These are phyloP conservation scores for Caretta caretta DNA, from an alignment of 2,113 vertebrate genomes.

Conservation along the genomic window DNA sequence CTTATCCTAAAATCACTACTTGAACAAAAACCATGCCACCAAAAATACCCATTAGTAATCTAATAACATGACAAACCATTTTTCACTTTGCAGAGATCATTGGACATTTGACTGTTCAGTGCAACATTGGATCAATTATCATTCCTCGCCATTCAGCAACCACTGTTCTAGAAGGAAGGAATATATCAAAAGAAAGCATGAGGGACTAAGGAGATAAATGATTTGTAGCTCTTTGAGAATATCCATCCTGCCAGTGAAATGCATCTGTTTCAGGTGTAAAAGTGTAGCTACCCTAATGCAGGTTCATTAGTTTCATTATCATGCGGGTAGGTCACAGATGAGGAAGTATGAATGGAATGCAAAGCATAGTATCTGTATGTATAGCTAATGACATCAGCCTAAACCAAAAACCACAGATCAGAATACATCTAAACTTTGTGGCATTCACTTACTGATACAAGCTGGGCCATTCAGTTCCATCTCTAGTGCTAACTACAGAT, in stretches of 20 bases:
- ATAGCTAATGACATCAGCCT: neutral
- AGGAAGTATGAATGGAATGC: neutral
- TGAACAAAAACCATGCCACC: neutral
- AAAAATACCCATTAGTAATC: neutral
- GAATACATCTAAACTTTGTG: neutral
- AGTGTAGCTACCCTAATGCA: neutral
- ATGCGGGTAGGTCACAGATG: neutral
- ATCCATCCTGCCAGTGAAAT: neutral
- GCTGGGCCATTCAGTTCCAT: neutral
- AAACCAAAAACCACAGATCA: neutral
- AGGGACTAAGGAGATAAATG: neutral
- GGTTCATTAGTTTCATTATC: neutral
- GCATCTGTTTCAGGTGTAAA: neutral
- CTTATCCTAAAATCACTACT: neutral
- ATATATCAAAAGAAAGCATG: neutral
- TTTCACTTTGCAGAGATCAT: neutral
- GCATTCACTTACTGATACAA: neutral
- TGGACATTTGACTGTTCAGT: neutral
- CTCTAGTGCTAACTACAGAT: neutral
- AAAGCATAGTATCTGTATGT: neutral
- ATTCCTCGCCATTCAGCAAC: neutral
- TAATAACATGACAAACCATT: neutral
- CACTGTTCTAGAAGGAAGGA: neutral
- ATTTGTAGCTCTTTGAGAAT: neutral
- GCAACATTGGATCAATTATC: neutral